A percentile compares a stretch with the other conserved stretches of the same genome.
Conservation (phyloP, 2,113 vertebrate species). For the Rattus norvegicus region GRCr8 NC_086027.1:105240501-105241000, state of each 20-base stretch:
- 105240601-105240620: too few species aligned
- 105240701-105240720: slow-evolving; percentile 40
- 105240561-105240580: slow-evolving; percentile 45
- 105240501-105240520: slow-evolving; percentile 43
- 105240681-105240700: slow-evolving; percentile 32
- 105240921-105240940: slow-evolving; percentile 14
- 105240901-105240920: background rate
- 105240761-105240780: slow-evolving; percentile 21
- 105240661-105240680: slow-evolving; percentile 34
- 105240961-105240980: slow-evolving; percentile 45
- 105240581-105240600: too few species aligned
- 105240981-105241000: background rate
- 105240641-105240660: too few species aligned
- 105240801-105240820: background rate
- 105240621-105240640: too few species aligned
- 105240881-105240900: background rate
- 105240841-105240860: background rate
- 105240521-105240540: slow-evolving; percentile 33
- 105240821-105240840: background rate
- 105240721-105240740: slow-evolving; percentile 37
- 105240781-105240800: background rate
- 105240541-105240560: slow-evolving; percentile 9
- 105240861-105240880: background rate
- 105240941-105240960: background rate
- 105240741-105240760: slow-evolving; percentile 21